A percentile compares a stretch with the other conserved stretches of the same genome.
These are phyloP conservation scores for Andrena flavipes DNA, from an alignment of 2,888 invertebrate genomes.

Conservation along the genomic window DNA sequence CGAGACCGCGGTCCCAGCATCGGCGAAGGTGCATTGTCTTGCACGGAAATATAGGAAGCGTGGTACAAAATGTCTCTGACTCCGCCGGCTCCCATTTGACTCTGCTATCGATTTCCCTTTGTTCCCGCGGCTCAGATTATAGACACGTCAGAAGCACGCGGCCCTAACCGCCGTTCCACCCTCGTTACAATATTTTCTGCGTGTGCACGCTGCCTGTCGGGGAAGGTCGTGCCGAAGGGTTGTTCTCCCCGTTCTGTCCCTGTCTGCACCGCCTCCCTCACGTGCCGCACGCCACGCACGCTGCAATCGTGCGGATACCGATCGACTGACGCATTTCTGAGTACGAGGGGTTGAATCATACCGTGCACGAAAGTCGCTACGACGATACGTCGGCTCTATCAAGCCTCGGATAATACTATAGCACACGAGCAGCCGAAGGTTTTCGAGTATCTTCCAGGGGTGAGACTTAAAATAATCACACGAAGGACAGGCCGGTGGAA, in stretches of 20 bases:
- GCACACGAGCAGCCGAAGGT: too few species aligned
- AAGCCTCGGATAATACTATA: not conserved
- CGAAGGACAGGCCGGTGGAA: too few species aligned
- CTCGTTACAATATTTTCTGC: constrained; percentile 33
- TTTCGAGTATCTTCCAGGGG: too few species aligned
- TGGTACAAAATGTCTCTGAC: constrained; percentile 64
- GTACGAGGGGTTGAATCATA: not conserved
- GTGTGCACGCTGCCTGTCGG: constrained; percentile 24
- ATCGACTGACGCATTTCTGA: constrained; percentile 8
- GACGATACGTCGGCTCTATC: not conserved
- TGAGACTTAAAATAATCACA: too few species aligned
- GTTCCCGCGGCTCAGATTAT: constrained; percentile 48
- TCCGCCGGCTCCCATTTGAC: constrained; percentile 26
- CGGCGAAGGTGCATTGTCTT: constrained; percentile 66
- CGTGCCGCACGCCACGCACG: constrained; percentile 43
- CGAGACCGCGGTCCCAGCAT: constrained; percentile 48
- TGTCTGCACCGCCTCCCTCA: not conserved
- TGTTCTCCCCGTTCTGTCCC: constrained; percentile 28
- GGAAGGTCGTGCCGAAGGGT: constrained; percentile 43
- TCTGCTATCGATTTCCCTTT: constrained; percentile 61
- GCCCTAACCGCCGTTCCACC: constrained; percentile 6
- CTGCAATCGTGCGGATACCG: not conserved
- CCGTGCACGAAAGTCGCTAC: not conserved
- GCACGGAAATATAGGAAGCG: constrained; percentile 68
- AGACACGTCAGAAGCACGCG: constrained; percentile 47